Base-by-base conservation (phyloP, 2,888 invertebrate genomes). In the Cephus sareptanus region DNA sequence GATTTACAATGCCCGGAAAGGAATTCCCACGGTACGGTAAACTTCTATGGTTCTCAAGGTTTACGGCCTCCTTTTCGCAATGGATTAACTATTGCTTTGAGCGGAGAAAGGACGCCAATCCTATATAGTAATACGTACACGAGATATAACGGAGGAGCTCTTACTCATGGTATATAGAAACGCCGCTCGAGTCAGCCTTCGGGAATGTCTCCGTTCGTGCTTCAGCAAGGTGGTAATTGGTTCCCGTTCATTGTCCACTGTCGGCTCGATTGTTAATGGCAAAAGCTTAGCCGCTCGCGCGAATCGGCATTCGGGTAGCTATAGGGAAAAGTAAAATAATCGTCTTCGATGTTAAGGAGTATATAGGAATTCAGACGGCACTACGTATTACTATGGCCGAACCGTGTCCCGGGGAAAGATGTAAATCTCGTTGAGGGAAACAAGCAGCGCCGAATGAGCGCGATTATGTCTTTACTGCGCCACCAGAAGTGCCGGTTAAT, bases 211-310 rank as follows among this genome's bases (percentile, higher is more conserved):
- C 30, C 30, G 30, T 31, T 30, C 71, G 71, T 33, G 31, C 71
- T 56, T 56, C 56, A 11, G 56, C 56, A 56, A 56, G 56, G 56
- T 56, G 71, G 71, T 71, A 71, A 71, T 71, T 71, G 71, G 71
- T 34, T 70, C 71, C 12, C 31, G 71, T 71, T 71, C 71, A 34
- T 34, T 34, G 71, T 71, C 71, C 9, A 56, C 56, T 56, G 56
- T 56, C 23, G 56, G 56, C 56, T 56, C 56, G 23, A 56, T 56
- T 56, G 23, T 56, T 23, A 56, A 56, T 56, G 56, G 23, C 23
- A 23, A 56, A 56, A 56, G 56, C 56, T 56, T 56, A 23, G 56
- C 56, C 56, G 23, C 56, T 56, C 23, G 23, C 23, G 56, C 23
- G 56, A 56, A 56, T 56, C 56, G 56, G 23, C 23, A 56, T 56